Evolutionary conservation across 2,113 vertebrate species (phyloP).

Genomic region (Abramis brama): DNA sequence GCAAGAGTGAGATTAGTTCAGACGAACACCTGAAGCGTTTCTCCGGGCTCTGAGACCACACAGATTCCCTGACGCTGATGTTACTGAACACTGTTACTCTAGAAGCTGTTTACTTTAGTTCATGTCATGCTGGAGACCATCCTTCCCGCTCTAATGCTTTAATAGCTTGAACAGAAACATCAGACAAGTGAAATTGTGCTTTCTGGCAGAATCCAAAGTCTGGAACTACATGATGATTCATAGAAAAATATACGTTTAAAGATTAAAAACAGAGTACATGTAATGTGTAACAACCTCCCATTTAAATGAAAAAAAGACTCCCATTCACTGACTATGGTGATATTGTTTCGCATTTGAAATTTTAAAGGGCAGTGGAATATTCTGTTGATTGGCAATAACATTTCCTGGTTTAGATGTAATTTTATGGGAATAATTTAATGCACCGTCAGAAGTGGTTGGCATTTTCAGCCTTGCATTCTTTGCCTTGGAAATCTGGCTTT

Average conservation of each 20-base stretch:
- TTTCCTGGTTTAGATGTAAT: neutral
- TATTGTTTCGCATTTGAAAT: neutral
- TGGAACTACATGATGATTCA: slow-evolving; percentile 68
- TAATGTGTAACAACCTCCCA: neutral
- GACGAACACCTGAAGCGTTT: slow-evolving; percentile 64
- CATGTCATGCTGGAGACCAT: slow-evolving; percentile 61
- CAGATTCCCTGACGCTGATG: slow-evolving; percentile 63
- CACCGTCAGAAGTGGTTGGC: neutral
- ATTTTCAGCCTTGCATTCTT: neutral
- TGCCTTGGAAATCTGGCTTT: neutral
- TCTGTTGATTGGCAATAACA: neutral
- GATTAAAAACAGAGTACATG: neutral
- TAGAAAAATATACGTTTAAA: slow-evolving; percentile 30
- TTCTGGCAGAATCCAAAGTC: slow-evolving; percentile 60
- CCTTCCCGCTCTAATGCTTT: slow-evolving; percentile 56
- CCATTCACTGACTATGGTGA: neutral
- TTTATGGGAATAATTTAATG: neutral
- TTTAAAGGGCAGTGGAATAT: neutral
- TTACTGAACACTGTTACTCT: slow-evolving; percentile 71
- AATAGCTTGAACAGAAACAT: slow-evolving; percentile 67
- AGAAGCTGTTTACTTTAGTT: slow-evolving; percentile 71
- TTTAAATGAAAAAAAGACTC: neutral
- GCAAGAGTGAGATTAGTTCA: slow-evolving; percentile 62
- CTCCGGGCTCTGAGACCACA: slow-evolving; percentile 73
- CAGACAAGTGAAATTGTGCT: slow-evolving; percentile 45